These are phyloP conservation scores for Macquaria ambigua DNA, from an alignment of 2,113 vertebrate species.

Conservation along the genomic window DNA sequence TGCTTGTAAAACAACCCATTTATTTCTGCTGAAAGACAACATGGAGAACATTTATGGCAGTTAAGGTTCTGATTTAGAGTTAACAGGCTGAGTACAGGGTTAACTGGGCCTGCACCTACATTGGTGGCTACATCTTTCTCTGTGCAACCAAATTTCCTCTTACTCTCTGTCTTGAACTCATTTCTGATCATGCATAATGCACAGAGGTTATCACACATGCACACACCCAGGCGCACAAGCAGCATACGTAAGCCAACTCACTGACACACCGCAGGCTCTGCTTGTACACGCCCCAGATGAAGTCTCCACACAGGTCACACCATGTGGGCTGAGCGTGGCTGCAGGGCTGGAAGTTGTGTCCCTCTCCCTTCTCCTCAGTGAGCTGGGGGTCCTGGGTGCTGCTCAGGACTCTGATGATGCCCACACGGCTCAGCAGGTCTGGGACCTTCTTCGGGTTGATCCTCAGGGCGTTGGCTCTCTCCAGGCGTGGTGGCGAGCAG, in stretches of 20 bases:
- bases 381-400: constrained; percentile 77
- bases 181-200: constrained; percentile 24
- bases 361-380: constrained; percentile 83
- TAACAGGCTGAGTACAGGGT: background rate
- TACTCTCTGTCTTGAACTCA: background rate
- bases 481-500: constrained; percentile 85
- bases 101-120: background rate
- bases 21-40: too few species aligned
- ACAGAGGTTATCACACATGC: background rate
- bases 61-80: background rate
- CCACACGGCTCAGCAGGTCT: constrained; percentile 81
- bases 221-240: constrained; percentile 7
- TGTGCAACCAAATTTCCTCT: constrained; percentile 6
- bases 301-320: constrained; percentile 98
- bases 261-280: constrained; percentile 94
- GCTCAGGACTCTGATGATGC: constrained; percentile 82
- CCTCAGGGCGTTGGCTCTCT: constrained; percentile 90
- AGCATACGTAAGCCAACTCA: constrained; percentile 78
- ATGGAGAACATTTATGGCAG: too few species aligned
- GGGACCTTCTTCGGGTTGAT: constrained; percentile 87
- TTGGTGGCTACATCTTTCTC: background rate
- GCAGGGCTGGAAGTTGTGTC: constrained; percentile 91
- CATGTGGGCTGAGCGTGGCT: constrained; percentile 91
- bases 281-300: constrained; percentile 97
- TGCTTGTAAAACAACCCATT: too few species aligned